Percentiles rank a stretch among this genome's conserved stretches.
phyloP scores from a whole-genome alignment of 2,797 vertebrate species.

The Masticophis lateralis region DNA sequence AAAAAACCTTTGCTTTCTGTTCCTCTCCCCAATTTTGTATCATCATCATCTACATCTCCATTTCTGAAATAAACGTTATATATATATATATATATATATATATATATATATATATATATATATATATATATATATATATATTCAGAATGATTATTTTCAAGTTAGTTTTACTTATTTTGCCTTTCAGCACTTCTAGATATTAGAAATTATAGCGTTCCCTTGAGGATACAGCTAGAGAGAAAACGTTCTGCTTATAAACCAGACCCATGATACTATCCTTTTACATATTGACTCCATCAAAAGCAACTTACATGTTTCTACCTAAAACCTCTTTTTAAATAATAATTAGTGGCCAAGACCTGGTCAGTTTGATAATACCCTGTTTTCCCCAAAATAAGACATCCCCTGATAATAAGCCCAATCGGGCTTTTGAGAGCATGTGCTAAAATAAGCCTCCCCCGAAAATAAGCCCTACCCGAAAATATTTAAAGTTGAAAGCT shows the following conservation, averaged over 20 bases:
- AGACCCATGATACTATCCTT: background rate
- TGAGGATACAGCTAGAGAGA: background rate
- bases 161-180: background rate
- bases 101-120: too few relatives aligned
- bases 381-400: too few relatives aligned
- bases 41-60: background rate
- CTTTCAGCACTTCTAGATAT: background rate
- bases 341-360: background rate
- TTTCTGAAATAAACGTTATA: background rate
- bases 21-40: background rate
- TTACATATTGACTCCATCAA: background rate
- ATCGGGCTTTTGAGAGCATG: too few relatives aligned
- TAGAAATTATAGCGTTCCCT: background rate
- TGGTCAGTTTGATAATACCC: background rate
- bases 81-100: too few relatives aligned
- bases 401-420: too few relatives aligned
- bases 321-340: background rate
- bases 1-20: too few relatives aligned
- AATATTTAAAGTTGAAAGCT: too few relatives aligned
- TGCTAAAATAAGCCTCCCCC: too few relatives aligned
- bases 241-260: background rate
- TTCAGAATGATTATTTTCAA: background rate
- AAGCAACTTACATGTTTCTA: background rate
- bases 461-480: too few relatives aligned
- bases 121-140: too few relatives aligned